Base-by-base conservation (phyloP, 1,140 invertebrate species). In the Saccostrea cuccullata region DNA sequence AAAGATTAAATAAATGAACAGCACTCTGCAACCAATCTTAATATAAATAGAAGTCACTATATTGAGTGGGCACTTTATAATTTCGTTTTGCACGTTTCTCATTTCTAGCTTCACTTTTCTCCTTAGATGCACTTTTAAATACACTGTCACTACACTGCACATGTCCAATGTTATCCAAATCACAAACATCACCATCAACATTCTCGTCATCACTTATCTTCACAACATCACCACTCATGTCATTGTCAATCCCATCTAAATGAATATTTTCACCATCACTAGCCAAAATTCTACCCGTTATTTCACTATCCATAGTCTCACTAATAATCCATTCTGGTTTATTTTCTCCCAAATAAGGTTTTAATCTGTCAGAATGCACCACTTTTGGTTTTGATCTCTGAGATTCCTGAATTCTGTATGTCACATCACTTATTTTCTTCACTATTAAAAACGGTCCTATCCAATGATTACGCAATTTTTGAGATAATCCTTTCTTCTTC, bases 301-400 rank as follows among this genome's bases (percentile, higher is more conserved):
- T 30, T 26, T 26, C 23, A 30, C 12, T 30, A 30, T 13, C 12
- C 6, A 26, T 30, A 30, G 26, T 8, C 23, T 73, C 26, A 73
- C n/a, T 73, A 3, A 30, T 12, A 17, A 87, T 30, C 55, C 20
- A 26, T 9, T 85, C 23, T 56, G 60, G 17, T 40, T 40, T 23
- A 55, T 77, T 87, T 23, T 85, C 56, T 82, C 82, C 86, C 17
- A 17, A 23, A n/a, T 47, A 88, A 60, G 77, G 64, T 77, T 90
- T 88, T 2, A 90, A 86, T n/a, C 87, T 26, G 55, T 89, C 86
- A 70, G 85, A 84, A 58, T 89, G 89, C 26, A 86, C 89, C 17
- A 86, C 26, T 23, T 56, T 58, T 55, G n/a, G 67, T 89, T 87
- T 89, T 56, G 83, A 77, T 40, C 12, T 58, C 17, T 6, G 9